Evolutionary conservation across 2,797 vertebrate genomes (phyloP).

Genomic region (Petrocephalus schoutedeni): DNA sequence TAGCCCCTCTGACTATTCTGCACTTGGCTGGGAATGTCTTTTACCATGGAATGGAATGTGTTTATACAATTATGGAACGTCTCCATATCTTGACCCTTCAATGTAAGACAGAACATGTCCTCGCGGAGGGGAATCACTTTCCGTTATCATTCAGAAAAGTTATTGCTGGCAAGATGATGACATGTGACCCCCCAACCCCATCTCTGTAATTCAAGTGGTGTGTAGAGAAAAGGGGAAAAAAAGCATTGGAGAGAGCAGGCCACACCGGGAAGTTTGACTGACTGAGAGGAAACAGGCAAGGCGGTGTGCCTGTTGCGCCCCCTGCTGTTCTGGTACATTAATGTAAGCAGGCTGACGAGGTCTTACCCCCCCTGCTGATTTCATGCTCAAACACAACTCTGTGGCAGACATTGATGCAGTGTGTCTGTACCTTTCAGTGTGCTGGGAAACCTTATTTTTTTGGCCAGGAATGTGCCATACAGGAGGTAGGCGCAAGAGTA

Average conservation of each 20-base stretch:
- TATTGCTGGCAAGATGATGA: background rate
- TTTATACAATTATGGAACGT: background rate
- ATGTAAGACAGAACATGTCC: background rate
- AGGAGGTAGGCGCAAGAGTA: background rate
- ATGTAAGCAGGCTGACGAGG: background rate
- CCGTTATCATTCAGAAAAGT: background rate
- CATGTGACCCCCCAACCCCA: background rate
- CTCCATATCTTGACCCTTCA: background rate
- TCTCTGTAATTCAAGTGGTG: background rate
- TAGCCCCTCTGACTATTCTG: background rate
- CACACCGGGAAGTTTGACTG: background rate
- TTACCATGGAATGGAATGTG: background rate
- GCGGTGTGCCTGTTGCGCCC: background rate
- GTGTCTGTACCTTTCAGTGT: background rate
- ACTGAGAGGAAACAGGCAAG: background rate
- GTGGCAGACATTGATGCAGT: background rate
- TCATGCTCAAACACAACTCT: background rate
- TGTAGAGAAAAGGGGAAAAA: background rate
- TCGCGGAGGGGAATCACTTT: background rate
- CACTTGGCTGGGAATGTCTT: slow-evolving; percentile 3
- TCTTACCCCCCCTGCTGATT: background rate
- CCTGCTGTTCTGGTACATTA: background rate
- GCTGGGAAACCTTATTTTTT: background rate
- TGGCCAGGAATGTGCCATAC: background rate
- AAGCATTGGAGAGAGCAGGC: background rate